Conservation (phyloP, 2,797 vertebrate genomes). For the Chanos chanos region DNA sequence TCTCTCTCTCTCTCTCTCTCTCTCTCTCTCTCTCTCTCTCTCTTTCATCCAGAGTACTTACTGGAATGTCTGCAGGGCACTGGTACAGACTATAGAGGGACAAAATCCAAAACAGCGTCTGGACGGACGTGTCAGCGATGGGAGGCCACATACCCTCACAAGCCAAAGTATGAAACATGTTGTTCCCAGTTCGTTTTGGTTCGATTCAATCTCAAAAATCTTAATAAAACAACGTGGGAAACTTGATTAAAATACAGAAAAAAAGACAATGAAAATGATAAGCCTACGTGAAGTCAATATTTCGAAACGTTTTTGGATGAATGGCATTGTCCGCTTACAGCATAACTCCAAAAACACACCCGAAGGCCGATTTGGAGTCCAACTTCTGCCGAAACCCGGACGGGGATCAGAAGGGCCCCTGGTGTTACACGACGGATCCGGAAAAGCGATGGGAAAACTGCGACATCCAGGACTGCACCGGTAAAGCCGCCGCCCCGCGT, state of each 20-base stretch:
- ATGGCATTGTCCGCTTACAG: slow-evolving; percentile 66
- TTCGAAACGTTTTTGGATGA: no score
- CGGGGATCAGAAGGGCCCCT: slow-evolving; percentile 73
- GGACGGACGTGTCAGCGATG: slow-evolving; percentile 83
- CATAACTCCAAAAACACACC: slow-evolving; percentile 62
- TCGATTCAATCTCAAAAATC: neutral
- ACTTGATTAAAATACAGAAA: neutral
- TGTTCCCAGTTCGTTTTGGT: neutral
- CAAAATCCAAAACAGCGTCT: slow-evolving; percentile 71
- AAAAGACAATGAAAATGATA: no score
- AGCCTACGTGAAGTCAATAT: no score
- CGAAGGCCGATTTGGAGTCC: slow-evolving; percentile 75
- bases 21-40: neutral
- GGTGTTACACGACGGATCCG: slow-evolving; percentile 88
- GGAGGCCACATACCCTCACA: slow-evolving; percentile 71
- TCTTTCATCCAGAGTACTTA: slow-evolving; percentile 73
- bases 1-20: no score
- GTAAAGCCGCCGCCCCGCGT: slow-evolving; percentile 53
- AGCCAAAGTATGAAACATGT: slow-evolving; percentile 76
- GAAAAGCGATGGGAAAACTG: slow-evolving; percentile 80
- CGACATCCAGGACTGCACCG: slow-evolving; percentile 79
- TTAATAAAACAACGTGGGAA: neutral
- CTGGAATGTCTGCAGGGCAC: slow-evolving; percentile 78
- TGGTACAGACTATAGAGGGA: slow-evolving; percentile 85
- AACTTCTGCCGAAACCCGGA: slow-evolving; percentile 96